Conservation (phyloP, 2,113 vertebrate genomes). For the Scophthalmus maximus region DNA sequence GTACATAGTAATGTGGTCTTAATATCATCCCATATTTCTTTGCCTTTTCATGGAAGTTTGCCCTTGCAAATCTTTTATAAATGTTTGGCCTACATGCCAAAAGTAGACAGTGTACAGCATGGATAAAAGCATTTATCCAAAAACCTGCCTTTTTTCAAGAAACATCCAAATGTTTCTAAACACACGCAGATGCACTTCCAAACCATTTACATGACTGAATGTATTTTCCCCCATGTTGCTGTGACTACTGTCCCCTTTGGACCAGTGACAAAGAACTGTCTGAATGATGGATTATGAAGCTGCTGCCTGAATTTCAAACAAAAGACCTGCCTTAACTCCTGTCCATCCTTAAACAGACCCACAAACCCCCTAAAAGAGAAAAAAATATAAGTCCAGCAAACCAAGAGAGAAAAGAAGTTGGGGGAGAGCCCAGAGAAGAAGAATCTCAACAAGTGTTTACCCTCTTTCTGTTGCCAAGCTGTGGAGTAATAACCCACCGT, state of each 20-base stretch:
- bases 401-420: constrained; percentile 62
- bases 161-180: constrained; percentile 36
- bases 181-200: constrained; percentile 50
- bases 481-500: constrained; percentile 83
- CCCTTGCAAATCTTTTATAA: no score
- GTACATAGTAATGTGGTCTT: no score
- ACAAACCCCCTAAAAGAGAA: constrained; percentile 45
- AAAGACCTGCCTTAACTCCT: constrained; percentile 64
- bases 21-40: no score
- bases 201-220: constrained; percentile 55
- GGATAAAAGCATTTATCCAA: no score
- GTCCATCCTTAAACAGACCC: constrained; percentile 70
- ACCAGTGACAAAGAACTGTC: constrained; percentile 69
- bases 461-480: constrained; percentile 80
- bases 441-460: constrained; percentile 86
- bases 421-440: constrained; percentile 66
- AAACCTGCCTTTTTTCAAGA: no score
- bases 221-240: constrained; percentile 45
- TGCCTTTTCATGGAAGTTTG: no score
- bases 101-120: no score
- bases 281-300: constrained; percentile 74
- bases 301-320: constrained; percentile 68
- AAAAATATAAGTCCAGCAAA: constrained; percentile 49
- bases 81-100: no score
- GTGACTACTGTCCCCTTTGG: constrained; percentile 60